These are phyloP conservation scores for Tachina grossa DNA, from an alignment of 2,888 invertebrate species.

Conservation along the genomic window DNA sequence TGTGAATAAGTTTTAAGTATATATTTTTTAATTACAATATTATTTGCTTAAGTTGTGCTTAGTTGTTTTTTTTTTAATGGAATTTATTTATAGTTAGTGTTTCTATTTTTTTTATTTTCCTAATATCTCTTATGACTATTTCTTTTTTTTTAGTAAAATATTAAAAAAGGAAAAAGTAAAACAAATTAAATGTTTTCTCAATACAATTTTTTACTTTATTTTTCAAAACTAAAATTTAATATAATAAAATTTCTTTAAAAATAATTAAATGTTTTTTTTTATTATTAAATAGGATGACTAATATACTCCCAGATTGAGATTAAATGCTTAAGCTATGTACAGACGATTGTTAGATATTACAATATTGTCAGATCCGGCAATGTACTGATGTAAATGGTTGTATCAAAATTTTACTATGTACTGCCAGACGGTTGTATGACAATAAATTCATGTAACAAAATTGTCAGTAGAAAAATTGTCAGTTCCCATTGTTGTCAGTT, in stretches of 20 bases:
- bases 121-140: slow-evolving; percentile 41
- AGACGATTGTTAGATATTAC: too few relatives aligned
- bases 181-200: slow-evolving; percentile 64
- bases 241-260: slow-evolving; percentile 66
- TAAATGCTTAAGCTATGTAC: too few relatives aligned
- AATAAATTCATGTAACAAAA: too few relatives aligned
- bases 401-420: too few relatives aligned
- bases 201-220: slow-evolving; percentile 59
- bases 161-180: slow-evolving; percentile 22
- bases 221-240: slow-evolving; percentile 59
- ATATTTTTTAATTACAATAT: slow-evolving; percentile 35
- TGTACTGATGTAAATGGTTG: too few relatives aligned
- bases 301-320: too few relatives aligned
- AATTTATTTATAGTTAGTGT: slow-evolving; percentile 17
- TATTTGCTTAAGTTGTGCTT: slow-evolving; percentile 17
- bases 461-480: too few relatives aligned
- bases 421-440: too few relatives aligned
- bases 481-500: too few relatives aligned
- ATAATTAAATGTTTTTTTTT: slow-evolving; percentile 17
- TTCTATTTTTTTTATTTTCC: slow-evolving; percentile 31
- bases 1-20: slow-evolving; percentile 68
- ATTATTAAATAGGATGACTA: background rate
- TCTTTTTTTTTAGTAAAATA: slow-evolving; percentile 23
- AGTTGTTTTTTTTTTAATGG: background rate
- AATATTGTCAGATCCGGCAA: too few relatives aligned